phyloP scores from a whole-genome alignment of 2,113 vertebrate genomes.

The Euleptes europaea region DNA sequence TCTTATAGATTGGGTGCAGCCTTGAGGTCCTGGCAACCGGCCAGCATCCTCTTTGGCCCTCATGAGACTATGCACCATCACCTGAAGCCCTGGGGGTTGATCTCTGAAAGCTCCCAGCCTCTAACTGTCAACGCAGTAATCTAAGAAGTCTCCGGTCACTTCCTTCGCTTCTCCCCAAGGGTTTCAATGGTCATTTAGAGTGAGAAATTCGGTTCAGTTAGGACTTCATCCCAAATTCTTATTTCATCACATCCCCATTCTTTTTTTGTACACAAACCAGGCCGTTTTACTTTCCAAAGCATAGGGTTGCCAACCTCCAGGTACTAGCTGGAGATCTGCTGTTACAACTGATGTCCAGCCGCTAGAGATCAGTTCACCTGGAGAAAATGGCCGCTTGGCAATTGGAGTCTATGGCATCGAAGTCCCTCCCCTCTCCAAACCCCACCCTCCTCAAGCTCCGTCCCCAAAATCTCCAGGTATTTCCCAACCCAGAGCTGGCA shows the following conservation, averaged over 20 bases:
- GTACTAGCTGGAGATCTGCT: too few relatives aligned
- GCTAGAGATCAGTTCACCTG: too few relatives aligned
- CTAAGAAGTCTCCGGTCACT: neutral
- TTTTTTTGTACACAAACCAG: too few relatives aligned
- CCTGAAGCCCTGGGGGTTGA: neutral
- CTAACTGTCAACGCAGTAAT: constrained; percentile 25
- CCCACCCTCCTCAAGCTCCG: too few relatives aligned
- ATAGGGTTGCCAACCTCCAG: too few relatives aligned
- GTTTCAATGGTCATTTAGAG: neutral
- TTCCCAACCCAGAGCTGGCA: too few relatives aligned
- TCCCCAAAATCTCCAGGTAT: too few relatives aligned
- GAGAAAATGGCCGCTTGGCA: too few relatives aligned
- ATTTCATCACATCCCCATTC: neutral
- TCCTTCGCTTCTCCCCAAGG: neutral
- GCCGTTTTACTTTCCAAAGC: too few relatives aligned
- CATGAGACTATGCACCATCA: neutral
- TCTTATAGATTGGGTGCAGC: neutral
- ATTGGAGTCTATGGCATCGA: too few relatives aligned
- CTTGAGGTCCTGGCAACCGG: neutral
- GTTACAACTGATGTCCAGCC: too few relatives aligned
- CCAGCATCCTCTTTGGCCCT: neutral
- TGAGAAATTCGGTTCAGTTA: neutral
- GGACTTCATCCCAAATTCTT: neutral
- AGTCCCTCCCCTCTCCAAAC: too few relatives aligned
- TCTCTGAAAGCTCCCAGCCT: neutral